A percentile compares a stretch with the other conserved stretches of the same genome.
phyloP scores from a whole-genome alignment of 2,113 vertebrate species.

The Lasiurus cinereus region DNA sequence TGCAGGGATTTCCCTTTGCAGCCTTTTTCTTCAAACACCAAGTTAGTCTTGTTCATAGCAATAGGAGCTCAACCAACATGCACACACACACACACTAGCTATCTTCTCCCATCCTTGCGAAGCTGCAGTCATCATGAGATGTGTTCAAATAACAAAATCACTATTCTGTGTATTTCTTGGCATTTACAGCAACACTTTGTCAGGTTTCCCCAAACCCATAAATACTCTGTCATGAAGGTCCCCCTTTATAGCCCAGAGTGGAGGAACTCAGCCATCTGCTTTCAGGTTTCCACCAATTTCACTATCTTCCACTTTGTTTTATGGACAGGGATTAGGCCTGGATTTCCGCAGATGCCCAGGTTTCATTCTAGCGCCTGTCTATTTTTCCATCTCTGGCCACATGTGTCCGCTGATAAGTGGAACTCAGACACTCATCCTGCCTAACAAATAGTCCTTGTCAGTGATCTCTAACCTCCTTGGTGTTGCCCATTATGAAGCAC shows the following conservation, averaged over 20 bases:
- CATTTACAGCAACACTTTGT: slow-evolving; percentile 72
- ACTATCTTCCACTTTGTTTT: slow-evolving; percentile 73
- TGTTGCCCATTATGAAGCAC: slow-evolving; percentile 61
- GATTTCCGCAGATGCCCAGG: slow-evolving; percentile 50
- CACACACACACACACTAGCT: neutral
- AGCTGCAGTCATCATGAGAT: neutral
- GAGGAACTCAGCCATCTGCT: slow-evolving; percentile 70
- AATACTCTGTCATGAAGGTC: slow-evolving; percentile 53
- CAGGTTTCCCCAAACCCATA: slow-evolving; percentile 60
- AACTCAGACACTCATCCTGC: slow-evolving; percentile 54
- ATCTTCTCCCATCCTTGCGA: neutral
- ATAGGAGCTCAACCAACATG: neutral
- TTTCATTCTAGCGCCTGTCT: neutral
- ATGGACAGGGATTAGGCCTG: slow-evolving; percentile 57
- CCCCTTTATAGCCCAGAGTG: neutral
- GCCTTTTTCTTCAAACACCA: neutral
- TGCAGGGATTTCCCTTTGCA: neutral
- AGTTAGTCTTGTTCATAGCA: neutral
- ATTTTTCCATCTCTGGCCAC: slow-evolving; percentile 43
- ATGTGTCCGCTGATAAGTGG: neutral
- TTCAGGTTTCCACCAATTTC: slow-evolving; percentile 65
- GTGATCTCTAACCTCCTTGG: slow-evolving; percentile 67
- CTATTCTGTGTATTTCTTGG: slow-evolving; percentile 50
- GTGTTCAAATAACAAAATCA: slow-evolving; percentile 53
- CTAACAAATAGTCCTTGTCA: slow-evolving; percentile 61